Base-by-base conservation (phyloP, 2,888 invertebrate species). In the Lycocerus yunnanus region DNA sequence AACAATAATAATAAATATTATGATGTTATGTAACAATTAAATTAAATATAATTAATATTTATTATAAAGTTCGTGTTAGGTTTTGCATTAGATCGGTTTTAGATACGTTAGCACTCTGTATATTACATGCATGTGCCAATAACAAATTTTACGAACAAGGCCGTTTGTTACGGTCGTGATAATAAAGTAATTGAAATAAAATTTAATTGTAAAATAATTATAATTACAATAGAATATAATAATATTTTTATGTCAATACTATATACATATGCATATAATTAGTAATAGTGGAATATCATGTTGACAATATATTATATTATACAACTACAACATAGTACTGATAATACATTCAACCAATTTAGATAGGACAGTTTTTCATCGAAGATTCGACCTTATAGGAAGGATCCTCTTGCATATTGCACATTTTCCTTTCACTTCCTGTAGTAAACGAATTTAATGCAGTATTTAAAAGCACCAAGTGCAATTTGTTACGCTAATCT, bases 151-250 rank as follows among this genome's bases (percentile, higher is more conserved):
- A 78, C 66, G 74, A 80, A 79, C 80, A 81, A 80, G 80, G 81
- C 78, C 81, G 74, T 69, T 27, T 74, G 78, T 80, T 81, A 75
- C 79, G 78, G 78, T 79, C 77, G 77, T 78, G 77, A 68, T 59
- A 73, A 72, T 67, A 60, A 72, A 58, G 73, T 74, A 77, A 78
- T 77, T 78, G 75, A 67, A 66, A 69, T 72, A 68, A 73, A 71
- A 72, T 66, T 61, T 78, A 77, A 78, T 78, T 75, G 69, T 73
- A 66, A 66, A 70, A 69, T 73, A 72, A 58, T 27, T 72, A 72
- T 68, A 72, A 72, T 72, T 68, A 20, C 61, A 16, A 61, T n/a
- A n/a, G 15, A 16, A n/a, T n/a, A n/a, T 58, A 10, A 21, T 43
- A 5, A 69, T 15, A 27, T 9, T 58, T 69, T 70, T 65, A 70